Evolutionary conservation across 2,797 vertebrate genomes (phyloP).

Genomic region (Syngnathus acus): DNA sequence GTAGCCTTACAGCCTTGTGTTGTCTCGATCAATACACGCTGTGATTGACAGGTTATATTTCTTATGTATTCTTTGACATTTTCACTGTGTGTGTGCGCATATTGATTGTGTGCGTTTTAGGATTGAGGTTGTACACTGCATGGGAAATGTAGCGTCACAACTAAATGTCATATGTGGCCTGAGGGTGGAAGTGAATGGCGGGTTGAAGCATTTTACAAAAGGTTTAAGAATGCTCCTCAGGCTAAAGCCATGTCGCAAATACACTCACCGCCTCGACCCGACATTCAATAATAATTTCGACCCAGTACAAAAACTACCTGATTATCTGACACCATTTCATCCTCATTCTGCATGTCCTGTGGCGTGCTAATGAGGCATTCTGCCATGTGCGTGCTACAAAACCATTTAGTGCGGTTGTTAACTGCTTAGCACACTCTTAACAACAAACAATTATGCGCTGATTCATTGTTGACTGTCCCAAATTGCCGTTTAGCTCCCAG

Average conservation of each 20-base stretch:
- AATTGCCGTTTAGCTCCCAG: neutral
- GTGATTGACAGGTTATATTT: conserved; percentile 43
- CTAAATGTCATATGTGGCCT: conserved; percentile 62
- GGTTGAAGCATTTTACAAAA: conserved; percentile 47
- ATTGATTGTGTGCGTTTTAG: conserved; percentile 6
- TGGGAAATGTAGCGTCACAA: conserved; percentile 7
- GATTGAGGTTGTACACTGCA: conserved; percentile 5
- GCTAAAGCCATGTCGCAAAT: conserved; percentile 35
- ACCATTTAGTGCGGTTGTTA: conserved; percentile 27
- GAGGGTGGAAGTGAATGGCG: conserved; percentile 30
- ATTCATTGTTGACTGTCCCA: conserved; percentile 21
- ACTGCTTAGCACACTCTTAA: conserved; percentile 1
- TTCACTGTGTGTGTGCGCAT: conserved; percentile 13
- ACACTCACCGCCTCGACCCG: neutral
- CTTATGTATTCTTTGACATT: conserved; percentile 52
- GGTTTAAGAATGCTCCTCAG: conserved; percentile 41
- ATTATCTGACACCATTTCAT: neutral
- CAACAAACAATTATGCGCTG: conserved; percentile 12
- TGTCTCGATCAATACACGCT: conserved; percentile 39
- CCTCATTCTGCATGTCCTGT: conserved; percentile 34
- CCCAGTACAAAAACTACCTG: neutral
- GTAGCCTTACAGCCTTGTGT: conserved; percentile 10
- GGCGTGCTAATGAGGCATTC: conserved; percentile 35
- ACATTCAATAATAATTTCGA: neutral
- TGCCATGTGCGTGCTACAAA: conserved; percentile 11